Base-by-base conservation (phyloP, 2,888 invertebrate genomes). In the Alsophila aescularia region DNA sequence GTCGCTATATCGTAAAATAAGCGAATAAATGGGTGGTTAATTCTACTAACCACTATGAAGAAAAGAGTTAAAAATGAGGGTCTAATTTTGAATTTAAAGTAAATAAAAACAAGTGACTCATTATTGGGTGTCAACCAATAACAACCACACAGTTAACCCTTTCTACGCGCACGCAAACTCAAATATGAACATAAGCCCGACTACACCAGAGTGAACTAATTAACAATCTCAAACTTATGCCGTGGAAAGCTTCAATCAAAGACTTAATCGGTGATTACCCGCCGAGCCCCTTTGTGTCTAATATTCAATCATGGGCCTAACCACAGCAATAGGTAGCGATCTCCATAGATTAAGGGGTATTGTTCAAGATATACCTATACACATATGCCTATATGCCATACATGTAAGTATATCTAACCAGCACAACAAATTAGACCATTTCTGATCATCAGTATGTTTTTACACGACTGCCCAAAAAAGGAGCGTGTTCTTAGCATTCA, bases 241-340 rank as follows among this genome's bases (percentile, higher is more conserved):
- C 13, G 10, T 56, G 50, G 56, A 49, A 51, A 58, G 55, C 13
- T 13, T 32, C 13, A n/a, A 32, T 32, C 7, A 35, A 15, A 58
- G 61, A 29, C 10, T 64, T 64, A 62, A 62, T 60, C 62, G 42
- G 18, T 44, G 52, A 62, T 58, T 55, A 58, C 49, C 59, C 43
- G 44, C 29, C 40, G 45, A 54, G 34, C 39, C 41, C 55, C 54
- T 50, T 56, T 59, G 58, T 59, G 50, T 57, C 53, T 53, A 61
- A 61, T 64, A 64, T 59, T 64, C 63, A 61, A 64, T 64, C 59
- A 52, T 31, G 15, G 44, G 2, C 7, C 31, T 21, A 15, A 39
- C 51, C 51, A 18, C 51, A 14, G 24, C 29, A 18, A 37, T 51
- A 21, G 18, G 43, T 4, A 4, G 29, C 4, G n/a, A 29, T 29